Conservation (phyloP, 2,888 invertebrate species). For the Lycophotia porphyrea region DNA sequence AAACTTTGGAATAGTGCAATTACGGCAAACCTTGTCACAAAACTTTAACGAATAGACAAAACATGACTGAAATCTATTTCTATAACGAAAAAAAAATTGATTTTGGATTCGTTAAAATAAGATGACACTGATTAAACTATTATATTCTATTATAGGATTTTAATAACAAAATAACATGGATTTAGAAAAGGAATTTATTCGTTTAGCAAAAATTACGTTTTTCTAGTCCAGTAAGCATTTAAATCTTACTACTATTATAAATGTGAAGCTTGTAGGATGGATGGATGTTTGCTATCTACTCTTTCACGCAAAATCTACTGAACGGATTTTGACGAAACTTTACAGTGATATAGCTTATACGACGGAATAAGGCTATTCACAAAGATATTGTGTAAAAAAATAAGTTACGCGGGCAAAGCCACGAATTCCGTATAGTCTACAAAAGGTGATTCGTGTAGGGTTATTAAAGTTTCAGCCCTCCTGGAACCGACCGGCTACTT, state of each 20-base stretch:
- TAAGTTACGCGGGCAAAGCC: not conserved
- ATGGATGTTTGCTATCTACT: not conserved
- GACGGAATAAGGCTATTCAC: not conserved
- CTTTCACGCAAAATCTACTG: not conserved
- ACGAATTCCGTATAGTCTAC: not conserved
- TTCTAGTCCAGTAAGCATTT: not conserved
- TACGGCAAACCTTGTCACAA: not conserved
- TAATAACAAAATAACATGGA: not conserved
- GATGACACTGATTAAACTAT: not conserved
- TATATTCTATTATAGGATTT: not conserved
- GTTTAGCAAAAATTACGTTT: not conserved
- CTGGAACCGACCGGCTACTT: not conserved
- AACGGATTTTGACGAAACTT: not conserved
- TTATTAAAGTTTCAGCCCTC: constrained; percentile 19
- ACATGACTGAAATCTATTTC: not conserved
- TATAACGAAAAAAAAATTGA: not conserved
- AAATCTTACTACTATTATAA: not conserved
- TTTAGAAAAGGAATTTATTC: not conserved
- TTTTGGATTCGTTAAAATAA: not conserved
- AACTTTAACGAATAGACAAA: not conserved
- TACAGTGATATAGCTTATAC: not conserved
- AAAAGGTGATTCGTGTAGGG: not conserved
- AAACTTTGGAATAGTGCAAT: not conserved
- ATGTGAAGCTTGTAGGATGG: not conserved
- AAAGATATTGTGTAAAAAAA: not conserved